phyloP scores from a whole-genome alignment of 2,113 vertebrate genomes.

The Calidris pygmaea region DNA sequence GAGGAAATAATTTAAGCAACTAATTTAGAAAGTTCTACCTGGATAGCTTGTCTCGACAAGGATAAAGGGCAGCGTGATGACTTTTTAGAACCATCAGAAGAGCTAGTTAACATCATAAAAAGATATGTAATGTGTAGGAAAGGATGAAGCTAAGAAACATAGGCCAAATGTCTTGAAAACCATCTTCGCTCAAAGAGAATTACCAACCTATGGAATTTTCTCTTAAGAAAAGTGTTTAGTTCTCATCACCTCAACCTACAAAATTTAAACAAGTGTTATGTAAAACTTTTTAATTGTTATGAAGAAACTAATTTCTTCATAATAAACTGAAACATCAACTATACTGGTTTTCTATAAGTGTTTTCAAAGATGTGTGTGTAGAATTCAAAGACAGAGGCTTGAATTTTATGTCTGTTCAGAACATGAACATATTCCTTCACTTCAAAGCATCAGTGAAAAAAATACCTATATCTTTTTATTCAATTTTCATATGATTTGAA shows the following conservation, averaged over 20 bases:
- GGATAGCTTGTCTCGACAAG: background rate
- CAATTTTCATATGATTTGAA: background rate
- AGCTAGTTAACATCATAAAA: background rate
- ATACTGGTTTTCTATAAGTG: background rate
- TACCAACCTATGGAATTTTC: background rate
- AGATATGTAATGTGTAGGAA: fast-evolving
- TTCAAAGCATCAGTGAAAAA: background rate
- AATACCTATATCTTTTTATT: background rate
- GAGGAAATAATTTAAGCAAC: background rate
- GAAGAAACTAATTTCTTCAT: background rate
- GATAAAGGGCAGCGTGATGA: background rate
- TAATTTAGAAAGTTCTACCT: background rate
- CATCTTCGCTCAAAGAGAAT: background rate
- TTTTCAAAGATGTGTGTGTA: background rate
- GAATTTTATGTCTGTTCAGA: background rate
- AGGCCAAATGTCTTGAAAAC: background rate
- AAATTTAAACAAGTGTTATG: background rate
- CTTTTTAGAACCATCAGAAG: background rate
- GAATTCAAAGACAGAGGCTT: background rate
- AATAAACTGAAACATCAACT: background rate
- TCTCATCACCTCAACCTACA: background rate
- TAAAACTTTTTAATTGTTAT: background rate
- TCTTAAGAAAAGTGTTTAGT: background rate
- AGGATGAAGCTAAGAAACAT: background rate
- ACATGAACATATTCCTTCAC: background rate